phyloP scores from a whole-genome alignment of 2,888 invertebrate species.

The Dione juno region DNA sequence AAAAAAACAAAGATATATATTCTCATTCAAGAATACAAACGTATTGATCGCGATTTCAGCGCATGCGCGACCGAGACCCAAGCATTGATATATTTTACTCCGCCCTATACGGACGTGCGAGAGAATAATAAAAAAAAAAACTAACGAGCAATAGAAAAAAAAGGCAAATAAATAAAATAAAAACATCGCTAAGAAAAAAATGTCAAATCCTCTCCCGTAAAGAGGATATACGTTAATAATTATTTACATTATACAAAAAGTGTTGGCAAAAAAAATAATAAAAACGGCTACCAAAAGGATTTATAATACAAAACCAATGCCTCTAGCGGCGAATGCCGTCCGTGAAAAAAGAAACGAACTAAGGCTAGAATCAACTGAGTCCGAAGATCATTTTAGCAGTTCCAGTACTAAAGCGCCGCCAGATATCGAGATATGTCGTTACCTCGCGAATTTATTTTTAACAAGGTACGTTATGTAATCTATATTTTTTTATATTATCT shows the following conservation, averaged over 20 bases:
- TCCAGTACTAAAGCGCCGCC: slow-evolving; percentile 71
- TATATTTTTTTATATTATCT: slow-evolving; percentile 22
- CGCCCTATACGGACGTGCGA: slow-evolving; percentile 28
- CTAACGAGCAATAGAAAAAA: background rate
- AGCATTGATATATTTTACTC: slow-evolving; percentile 35
- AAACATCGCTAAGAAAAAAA: slow-evolving; percentile 32
- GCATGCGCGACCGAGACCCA: slow-evolving; percentile 39
- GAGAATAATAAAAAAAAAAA: background rate
- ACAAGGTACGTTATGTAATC: slow-evolving; percentile 73
- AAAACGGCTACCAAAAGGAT: slow-evolving; percentile 65
- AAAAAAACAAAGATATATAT: background rate
- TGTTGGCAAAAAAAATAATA: slow-evolving; percentile 53
- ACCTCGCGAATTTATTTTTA: slow-evolving; percentile 85
- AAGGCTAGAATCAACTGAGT: slow-evolving; percentile 71
- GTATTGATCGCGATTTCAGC: slow-evolving; percentile 35
- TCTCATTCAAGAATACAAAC: slow-evolving; percentile 13
- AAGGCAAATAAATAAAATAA: background rate
- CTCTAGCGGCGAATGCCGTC: slow-evolving; percentile 70
- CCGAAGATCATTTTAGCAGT: slow-evolving; percentile 70
- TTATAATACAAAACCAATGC: slow-evolving; percentile 66
- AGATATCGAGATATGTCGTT: slow-evolving; percentile 79
- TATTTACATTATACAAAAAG: slow-evolving; percentile 49
- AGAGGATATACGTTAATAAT: slow-evolving; percentile 34
- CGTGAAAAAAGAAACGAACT: slow-evolving; percentile 51
- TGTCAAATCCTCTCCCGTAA: slow-evolving; percentile 40